Conservation (phyloP, 2,113 vertebrate species). For the Heterotilapia buettikoferi region DNA sequence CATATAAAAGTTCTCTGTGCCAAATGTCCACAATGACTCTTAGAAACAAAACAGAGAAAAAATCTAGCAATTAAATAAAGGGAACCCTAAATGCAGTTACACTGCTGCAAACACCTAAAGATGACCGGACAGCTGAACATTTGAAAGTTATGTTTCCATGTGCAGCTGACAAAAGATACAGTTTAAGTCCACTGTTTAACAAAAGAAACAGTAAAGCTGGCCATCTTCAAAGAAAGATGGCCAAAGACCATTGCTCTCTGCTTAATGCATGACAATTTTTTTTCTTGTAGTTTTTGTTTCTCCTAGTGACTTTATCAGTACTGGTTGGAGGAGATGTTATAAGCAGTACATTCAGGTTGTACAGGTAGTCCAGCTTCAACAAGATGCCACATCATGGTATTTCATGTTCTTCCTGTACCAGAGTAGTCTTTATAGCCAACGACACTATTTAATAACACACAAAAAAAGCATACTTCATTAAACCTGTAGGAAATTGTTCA, state of each 20-base stretch:
- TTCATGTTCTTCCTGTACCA: background rate
- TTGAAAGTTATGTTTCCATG: background rate
- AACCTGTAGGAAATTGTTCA: background rate
- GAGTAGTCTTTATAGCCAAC: background rate
- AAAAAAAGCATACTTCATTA: background rate
- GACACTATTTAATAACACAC: background rate
- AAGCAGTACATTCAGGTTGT: background rate
- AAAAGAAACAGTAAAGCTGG: background rate
- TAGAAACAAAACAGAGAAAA: background rate
- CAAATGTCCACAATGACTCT: background rate
- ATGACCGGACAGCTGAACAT: background rate
- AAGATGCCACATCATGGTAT: background rate
- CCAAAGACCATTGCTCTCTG: background rate
- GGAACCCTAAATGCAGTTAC: background rate
- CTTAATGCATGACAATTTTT: background rate
- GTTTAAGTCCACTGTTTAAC: background rate
- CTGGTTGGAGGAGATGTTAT: background rate
- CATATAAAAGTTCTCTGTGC: background rate
- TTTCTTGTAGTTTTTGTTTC: background rate
- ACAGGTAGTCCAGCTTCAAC: background rate
- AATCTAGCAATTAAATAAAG: background rate
- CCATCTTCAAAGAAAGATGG: too few species aligned
- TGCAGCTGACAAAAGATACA: background rate
- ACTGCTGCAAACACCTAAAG: background rate
- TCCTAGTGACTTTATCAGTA: background rate